Evolutionary conservation across 2,888 invertebrate species (phyloP), one percentile per base, ranked within the genome.

Genomic region (Neoascia interrupta): DNA sequence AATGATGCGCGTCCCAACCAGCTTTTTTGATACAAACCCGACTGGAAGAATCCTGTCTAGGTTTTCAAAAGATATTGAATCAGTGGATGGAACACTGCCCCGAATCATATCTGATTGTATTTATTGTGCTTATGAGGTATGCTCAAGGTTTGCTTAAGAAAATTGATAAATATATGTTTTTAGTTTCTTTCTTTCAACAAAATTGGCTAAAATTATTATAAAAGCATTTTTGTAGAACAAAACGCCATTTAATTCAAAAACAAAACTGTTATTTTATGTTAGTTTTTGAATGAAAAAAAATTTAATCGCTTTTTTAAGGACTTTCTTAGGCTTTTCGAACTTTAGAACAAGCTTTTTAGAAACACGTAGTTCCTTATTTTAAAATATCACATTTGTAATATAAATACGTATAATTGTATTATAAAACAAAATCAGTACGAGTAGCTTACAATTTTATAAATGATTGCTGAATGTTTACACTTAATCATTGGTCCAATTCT

Each of bases 21-120:
- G 86, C 56, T 92, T 92, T 88, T 92, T 91, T 84, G 92, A 93
- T 85, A 91, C 91, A 41, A 92, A 92, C 43, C 93, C 93, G 31
- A 81, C 89, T 70, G 93, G 93, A 83, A 89, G 93, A 69, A 90
- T 93, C 81, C 86, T 93, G 72, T 89, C 91, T 61, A 87, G 91
- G 49, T 91, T 90, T 83, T 89, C 90, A n/a, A 89, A 89, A 87
- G 90, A 90, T 82, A 84, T 89, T 69, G 89, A 90, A 73, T 84
- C 87, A 18, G 41, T 90, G 68, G 90, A 90, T 84, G 84, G 84
- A 51, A 83, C 83, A 47, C 81, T 90, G 70, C 88, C 89, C 83
- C 87, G 88, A 84, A 85, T 90, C 85, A 85, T 91, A 84, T 88
- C 87, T 89, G 93, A 90, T 91, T 88, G 86, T 85, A 84, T 91